Conservation (phyloP, 1,140 invertebrate species). For the Drosophila lacertosa region DNA sequence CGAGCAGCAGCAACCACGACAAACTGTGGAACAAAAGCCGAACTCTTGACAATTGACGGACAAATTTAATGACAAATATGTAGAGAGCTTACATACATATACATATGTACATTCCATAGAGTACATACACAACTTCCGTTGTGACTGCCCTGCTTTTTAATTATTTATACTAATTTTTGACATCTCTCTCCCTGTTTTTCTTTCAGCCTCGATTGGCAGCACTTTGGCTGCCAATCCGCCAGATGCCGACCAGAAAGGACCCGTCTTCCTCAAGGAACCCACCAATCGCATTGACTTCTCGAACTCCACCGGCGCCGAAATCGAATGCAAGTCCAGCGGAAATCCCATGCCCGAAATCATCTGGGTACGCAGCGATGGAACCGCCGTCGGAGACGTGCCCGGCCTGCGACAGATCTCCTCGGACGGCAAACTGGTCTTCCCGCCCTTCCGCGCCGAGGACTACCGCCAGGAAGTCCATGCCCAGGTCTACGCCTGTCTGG, state of each 20-base stretch:
- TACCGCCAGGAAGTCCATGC: constrained; percentile 97
- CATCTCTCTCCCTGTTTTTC: constrained; percentile 1
- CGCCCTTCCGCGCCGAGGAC: constrained; percentile 95
- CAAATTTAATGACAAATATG: constrained; percentile 55
- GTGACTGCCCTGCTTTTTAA: constrained; percentile 39
- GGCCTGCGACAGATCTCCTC: constrained; percentile 93
- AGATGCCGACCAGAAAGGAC: constrained; percentile 86
- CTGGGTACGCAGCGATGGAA: constrained; percentile 95
- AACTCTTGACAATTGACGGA: constrained; percentile 63
- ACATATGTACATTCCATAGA: not conserved
- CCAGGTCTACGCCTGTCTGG: constrained; percentile 96
- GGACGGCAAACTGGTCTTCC: constrained; percentile 97
- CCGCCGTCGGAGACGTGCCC: constrained; percentile 94
- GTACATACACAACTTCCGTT: constrained; percentile 30
- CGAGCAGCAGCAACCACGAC: constrained; percentile 31
- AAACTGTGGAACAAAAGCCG: constrained; percentile 52
- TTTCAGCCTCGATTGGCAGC: constrained; percentile 42
- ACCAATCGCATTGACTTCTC: constrained; percentile 96
- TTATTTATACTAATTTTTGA: constrained; percentile 24
- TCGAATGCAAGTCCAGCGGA: constrained; percentile 96
- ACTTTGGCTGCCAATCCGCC: constrained; percentile 71
- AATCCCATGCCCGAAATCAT: constrained; percentile 95
- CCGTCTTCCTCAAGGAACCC: constrained; percentile 96
- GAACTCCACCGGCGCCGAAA: constrained; percentile 95
- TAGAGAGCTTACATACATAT: not conserved